Percentiles rank a stretch among this genome's conserved stretches.
These are phyloP conservation scores for Zoanthus sociatus DNA, from an alignment of 92 coral and sea anemone genomes.

Conservation along the genomic window DNA sequence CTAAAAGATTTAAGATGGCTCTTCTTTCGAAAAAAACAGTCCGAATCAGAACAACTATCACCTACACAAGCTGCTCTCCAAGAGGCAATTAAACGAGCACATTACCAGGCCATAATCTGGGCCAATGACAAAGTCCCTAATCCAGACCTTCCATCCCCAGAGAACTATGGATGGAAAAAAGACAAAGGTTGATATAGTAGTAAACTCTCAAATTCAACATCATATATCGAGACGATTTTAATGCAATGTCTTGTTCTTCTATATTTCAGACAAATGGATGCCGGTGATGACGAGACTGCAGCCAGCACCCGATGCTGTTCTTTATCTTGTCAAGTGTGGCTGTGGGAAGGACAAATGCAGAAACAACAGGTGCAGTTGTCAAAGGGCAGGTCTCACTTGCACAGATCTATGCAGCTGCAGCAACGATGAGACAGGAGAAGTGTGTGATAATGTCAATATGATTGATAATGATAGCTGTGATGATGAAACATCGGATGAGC, in stretches of 20 bases:
- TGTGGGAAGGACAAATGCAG: slow-evolving; percentile 42
- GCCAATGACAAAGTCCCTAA: too few relatives aligned
- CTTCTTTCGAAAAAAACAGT: slow-evolving; percentile 64
- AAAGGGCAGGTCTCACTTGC: slow-evolving; percentile 66
- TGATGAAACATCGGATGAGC: slow-evolving; percentile 58
- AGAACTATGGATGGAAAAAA: neutral
- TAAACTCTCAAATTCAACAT: too few relatives aligned
- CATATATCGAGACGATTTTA: too few relatives aligned
- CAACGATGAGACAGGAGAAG: slow-evolving; percentile 63
- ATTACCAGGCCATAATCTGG: too few relatives aligned
- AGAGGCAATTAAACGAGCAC: too few relatives aligned
- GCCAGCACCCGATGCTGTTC: neutral
- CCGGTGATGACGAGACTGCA: too few relatives aligned
- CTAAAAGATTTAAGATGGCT: slow-evolving; percentile 62
- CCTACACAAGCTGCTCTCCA: too few relatives aligned
- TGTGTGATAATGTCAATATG: slow-evolving; percentile 58
- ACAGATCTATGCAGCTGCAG: slow-evolving; percentile 62
- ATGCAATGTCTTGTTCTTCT: too few relatives aligned
- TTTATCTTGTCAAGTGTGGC: too few relatives aligned
- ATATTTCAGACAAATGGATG: too few relatives aligned
- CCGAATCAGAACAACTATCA: slow-evolving; percentile 57
- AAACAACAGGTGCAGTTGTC: slow-evolving; percentile 64
- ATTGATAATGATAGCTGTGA: slow-evolving; percentile 57
- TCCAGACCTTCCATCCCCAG: too few relatives aligned
- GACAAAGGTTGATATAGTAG: too few relatives aligned